A percentile compares a stretch with the other conserved stretches of the same genome.
Evolutionary conservation across 2,888 invertebrate genomes (phyloP).

Genomic region (Scelioninae gen. 1): DNA sequence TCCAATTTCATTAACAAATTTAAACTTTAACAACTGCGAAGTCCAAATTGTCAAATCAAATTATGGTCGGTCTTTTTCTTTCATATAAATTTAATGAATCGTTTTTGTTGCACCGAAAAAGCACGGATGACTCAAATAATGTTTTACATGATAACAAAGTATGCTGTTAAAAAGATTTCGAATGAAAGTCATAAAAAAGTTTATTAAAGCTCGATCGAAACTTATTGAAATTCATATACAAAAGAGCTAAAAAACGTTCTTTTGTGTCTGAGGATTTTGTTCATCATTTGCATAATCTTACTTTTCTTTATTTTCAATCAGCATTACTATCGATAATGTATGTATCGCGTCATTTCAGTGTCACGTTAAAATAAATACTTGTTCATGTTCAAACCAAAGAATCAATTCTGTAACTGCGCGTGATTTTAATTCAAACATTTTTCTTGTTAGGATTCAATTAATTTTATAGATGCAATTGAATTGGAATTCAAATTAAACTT

Average conservation of each 20-base stretch:
- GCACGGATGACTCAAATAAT: slow-evolving; percentile 1
- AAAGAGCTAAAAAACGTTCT: slow-evolving; percentile 10
- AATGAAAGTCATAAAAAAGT: slow-evolving; percentile 33
- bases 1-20: slow-evolving; percentile 15
- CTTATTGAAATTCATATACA: slow-evolving; percentile 38
- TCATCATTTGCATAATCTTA: slow-evolving; percentile 49
- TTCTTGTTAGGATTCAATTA: slow-evolving; percentile 4
- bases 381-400: neutral
- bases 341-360: no score
- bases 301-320: slow-evolving; percentile 30
- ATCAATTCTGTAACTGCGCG: neutral
- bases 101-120: slow-evolving; percentile 18
- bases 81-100: slow-evolving; percentile 5
- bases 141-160: slow-evolving; percentile 19
- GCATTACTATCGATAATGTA: slow-evolving; percentile 11
- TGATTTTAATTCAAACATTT: slow-evolving; percentile 6
- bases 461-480: slow-evolving; percentile 20
- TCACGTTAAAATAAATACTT: slow-evolving; percentile 1
- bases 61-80: neutral
- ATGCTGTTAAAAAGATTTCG: slow-evolving; percentile 19
- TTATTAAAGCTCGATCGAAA: slow-evolving; percentile 54
- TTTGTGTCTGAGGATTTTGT: slow-evolving; percentile 31
- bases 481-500: slow-evolving; percentile 27
- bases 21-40: neutral
- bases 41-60: neutral